Conservation (phyloP, 2,797 vertebrate genomes). For the Prionace glauca region DNA sequence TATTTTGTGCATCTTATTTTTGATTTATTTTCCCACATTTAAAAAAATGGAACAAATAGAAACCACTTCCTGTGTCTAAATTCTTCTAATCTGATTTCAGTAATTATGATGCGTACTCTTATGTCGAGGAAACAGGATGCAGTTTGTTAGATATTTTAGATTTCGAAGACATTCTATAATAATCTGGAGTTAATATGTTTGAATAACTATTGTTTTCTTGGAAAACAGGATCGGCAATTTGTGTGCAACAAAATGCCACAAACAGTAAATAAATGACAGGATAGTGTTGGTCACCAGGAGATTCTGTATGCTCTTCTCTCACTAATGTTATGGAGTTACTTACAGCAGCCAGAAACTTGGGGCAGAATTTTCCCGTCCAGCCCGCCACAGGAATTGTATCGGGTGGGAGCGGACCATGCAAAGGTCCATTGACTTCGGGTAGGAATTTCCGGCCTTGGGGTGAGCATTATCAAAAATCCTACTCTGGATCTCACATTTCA, state of each 20-base stretch:
- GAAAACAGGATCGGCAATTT: background rate
- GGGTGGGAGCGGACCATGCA: too few relatives aligned
- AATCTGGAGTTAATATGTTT: background rate
- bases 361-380: too few relatives aligned
- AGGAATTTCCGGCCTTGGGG: too few relatives aligned
- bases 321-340: background rate
- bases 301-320: background rate
- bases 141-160: too few relatives aligned
- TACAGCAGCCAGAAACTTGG: background rate
- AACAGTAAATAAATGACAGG: background rate
- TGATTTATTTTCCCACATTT: background rate
- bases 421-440: too few relatives aligned
- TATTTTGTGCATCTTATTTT: background rate
- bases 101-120: background rate
- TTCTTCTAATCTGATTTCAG: background rate
- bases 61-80: background rate
- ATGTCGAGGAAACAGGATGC: background rate
- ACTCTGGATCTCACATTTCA: background rate
- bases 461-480: too few relatives aligned
- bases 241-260: background rate
- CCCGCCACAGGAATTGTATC: too few relatives aligned
- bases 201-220: background rate
- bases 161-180: background rate
- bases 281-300: background rate
- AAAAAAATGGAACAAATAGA: background rate